Evolutionary conservation across 2,888 invertebrate species (phyloP).

Genomic region (Plusia festucae): DNA sequence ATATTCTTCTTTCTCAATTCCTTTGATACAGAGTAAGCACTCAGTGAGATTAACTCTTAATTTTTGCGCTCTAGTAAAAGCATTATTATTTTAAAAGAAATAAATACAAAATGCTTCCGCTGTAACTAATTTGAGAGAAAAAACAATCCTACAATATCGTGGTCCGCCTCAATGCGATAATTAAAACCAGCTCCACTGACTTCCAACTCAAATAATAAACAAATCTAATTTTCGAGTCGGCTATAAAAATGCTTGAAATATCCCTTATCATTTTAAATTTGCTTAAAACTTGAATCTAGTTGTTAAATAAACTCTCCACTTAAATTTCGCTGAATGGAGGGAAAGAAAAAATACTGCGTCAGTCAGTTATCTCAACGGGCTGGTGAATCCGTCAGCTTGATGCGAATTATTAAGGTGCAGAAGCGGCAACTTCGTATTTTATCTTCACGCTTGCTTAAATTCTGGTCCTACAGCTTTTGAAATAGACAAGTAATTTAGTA

Average conservation of each 20-base stretch:
- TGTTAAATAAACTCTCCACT: slow-evolving; percentile 43
- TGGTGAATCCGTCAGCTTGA: slow-evolving; percentile 47
- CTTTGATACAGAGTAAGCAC: not conserved
- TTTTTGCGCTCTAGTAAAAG: not conserved
- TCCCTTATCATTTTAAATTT: slow-evolving; percentile 30
- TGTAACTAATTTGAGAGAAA: not conserved
- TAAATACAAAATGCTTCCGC: not conserved
- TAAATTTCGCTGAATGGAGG: slow-evolving; percentile 23
- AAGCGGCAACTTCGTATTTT: slow-evolving; percentile 32
- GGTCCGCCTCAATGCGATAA: not conserved
- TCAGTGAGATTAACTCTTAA: not conserved
- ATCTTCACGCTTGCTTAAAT: slow-evolving; percentile 48
- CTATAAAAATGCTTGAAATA: slow-evolving; percentile 26
- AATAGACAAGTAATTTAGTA: not conserved
- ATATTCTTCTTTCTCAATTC: no score
- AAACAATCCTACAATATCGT: not conserved
- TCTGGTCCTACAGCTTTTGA: slow-evolving; percentile 23
- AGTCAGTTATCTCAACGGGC: slow-evolving; percentile 44
- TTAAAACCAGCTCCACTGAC: not conserved
- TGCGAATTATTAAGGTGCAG: slow-evolving; percentile 42
- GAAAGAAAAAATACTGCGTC: slow-evolving; percentile 44
- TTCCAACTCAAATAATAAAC: slow-evolving; percentile 12
- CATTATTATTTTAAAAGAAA: not conserved
- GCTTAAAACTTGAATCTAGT: slow-evolving; percentile 27
- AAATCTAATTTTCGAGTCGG: slow-evolving; percentile 17